These are phyloP conservation scores for Cephalopachus bancanus DNA, from an alignment of 2,797 vertebrate species.

Conservation along the genomic window DNA sequence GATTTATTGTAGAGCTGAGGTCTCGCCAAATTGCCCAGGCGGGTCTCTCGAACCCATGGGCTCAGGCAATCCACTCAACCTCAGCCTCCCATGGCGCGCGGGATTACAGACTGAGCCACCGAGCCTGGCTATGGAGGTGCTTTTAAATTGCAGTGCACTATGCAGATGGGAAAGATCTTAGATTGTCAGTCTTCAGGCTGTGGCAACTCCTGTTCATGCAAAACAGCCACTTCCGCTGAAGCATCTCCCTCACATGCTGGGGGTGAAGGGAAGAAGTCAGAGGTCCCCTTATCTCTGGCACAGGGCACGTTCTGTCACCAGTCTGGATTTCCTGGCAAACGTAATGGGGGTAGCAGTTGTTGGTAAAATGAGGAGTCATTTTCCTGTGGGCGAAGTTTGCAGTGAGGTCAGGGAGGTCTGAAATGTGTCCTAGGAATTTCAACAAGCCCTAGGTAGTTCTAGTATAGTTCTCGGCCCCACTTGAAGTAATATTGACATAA, in stretches of 20 bases:
- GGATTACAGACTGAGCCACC: too few relatives aligned
- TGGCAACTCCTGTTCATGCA: not conserved
- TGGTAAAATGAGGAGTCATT: not conserved
- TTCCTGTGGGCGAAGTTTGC: not conserved
- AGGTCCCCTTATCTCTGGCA: not conserved
- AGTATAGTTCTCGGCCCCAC: too few relatives aligned
- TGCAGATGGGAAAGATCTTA: not conserved
- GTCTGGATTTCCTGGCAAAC: not conserved
- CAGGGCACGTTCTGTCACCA: not conserved
- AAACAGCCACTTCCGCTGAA: not conserved
- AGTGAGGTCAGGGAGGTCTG: not conserved
- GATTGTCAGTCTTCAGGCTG: not conserved
- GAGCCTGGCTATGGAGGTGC: too few relatives aligned
- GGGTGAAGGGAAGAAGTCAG: not conserved
- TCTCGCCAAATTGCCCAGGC: too few relatives aligned
- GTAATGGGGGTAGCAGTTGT: not conserved
- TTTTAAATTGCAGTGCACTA: not conserved
- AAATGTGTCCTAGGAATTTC: not conserved
- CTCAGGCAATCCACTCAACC: too few relatives aligned
- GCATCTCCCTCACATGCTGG: not conserved
- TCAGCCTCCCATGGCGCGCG: too few relatives aligned
- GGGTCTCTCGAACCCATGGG: too few relatives aligned
- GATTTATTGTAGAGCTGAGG: too few relatives aligned
- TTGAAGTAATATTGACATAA: not conserved
- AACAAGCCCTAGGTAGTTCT: not conserved